These are phyloP conservation scores for Ailuropoda melanoleuca DNA, from an alignment of 2,113 vertebrate genomes.

Conservation along the genomic window DNA sequence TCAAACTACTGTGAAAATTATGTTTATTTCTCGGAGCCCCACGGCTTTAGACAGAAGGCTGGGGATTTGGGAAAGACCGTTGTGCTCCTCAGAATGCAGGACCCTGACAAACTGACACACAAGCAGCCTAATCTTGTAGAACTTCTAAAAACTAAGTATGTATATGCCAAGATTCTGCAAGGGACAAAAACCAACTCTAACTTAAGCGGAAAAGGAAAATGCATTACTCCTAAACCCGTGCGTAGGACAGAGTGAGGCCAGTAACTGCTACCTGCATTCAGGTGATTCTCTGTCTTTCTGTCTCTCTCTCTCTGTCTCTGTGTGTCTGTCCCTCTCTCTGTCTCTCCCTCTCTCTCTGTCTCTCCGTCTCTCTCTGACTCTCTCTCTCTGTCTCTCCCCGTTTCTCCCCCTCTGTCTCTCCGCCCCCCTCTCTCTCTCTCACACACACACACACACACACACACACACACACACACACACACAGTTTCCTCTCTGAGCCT, in stretches of 20 bases:
- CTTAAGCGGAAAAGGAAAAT: not conserved
- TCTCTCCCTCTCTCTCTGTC: not conserved
- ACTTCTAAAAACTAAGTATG: not conserved
- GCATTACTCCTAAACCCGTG: not conserved
- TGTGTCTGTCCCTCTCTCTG: too few relatives aligned
- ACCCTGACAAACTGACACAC: not conserved
- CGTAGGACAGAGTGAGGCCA: not conserved
- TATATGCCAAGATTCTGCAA: not conserved
- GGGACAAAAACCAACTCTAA: not conserved
- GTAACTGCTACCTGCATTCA: rapidly evolving
- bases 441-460: not conserved
- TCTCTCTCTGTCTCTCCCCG: not conserved
- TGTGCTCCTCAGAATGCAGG: not conserved
- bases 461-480: not conserved
- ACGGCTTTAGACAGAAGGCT: not conserved
- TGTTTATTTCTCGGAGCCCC: not conserved
- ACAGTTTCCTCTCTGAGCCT: not conserved
- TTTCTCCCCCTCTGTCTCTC: not conserved
- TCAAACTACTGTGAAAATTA: rapidly evolving
- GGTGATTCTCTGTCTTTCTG: rapidly evolving
- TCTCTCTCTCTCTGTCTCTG: not conserved
- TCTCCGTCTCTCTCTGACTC: rapidly evolving
- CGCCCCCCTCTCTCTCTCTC: too few relatives aligned
- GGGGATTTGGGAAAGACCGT: rapidly evolving
- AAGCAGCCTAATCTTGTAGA: not conserved